Evolutionary conservation across 2,113 vertebrate species (phyloP).

Genomic region (Trichechus manatus): DNA sequence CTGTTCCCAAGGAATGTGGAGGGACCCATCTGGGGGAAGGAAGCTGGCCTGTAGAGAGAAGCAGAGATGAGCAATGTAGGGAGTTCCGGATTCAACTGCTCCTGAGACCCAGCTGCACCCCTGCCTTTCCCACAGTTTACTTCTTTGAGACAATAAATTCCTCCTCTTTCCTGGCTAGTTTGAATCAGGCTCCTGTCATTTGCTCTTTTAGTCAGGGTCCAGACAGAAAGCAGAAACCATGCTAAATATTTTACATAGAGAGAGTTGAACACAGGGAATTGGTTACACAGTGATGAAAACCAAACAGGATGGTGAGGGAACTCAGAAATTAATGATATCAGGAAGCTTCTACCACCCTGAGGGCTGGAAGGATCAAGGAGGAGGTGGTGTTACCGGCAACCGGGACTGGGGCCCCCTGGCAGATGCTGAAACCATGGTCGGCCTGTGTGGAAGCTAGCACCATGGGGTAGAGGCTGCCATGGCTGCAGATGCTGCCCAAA

Average conservation of each 20-base stretch:
- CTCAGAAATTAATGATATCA: not conserved
- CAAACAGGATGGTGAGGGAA: not conserved
- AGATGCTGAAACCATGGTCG: not conserved
- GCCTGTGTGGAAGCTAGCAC: not conserved
- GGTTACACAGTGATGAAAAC: not conserved
- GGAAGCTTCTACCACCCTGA: not conserved
- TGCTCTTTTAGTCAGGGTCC: not conserved
- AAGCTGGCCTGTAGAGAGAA: not conserved
- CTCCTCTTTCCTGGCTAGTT: not conserved
- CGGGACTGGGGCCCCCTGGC: not conserved
- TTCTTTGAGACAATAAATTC: not conserved
- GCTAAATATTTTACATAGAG: not conserved
- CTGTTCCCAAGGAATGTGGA: not conserved
- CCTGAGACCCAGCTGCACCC: not conserved
- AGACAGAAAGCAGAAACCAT: constrained; percentile 11
- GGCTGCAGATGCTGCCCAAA: not conserved
- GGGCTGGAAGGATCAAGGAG: not conserved
- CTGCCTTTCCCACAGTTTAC: not conserved
- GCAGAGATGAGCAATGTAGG: not conserved
- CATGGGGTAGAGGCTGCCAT: fast-evolving
- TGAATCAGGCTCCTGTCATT: constrained; percentile 21
- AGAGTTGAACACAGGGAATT: not conserved
- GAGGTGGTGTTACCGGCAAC: not conserved
- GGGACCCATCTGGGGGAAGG: not conserved
- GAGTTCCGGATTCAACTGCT: not conserved